Evolutionary conservation across 2,797 vertebrate species (phyloP), one percentile per base, ranked within the genome.

Genomic region (Erpetoichthys calabaricus): DNA sequence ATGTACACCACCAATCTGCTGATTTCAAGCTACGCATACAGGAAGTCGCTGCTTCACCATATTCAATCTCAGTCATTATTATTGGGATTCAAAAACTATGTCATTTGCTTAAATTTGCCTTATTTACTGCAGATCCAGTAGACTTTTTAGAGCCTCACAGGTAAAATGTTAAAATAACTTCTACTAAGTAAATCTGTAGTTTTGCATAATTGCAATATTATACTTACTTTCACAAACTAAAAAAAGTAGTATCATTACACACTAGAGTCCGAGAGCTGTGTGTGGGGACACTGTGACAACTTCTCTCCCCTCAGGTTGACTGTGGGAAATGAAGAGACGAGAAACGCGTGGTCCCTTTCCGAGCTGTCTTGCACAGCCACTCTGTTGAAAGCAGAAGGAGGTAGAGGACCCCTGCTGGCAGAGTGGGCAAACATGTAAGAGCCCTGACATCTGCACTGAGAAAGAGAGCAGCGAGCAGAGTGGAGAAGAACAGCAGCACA

Each of bases 371-470:
- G 72, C 74, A 78, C 74, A 70, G 60, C 68, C 73, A 70, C 74
- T 67, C 67, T 76, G 64, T 75, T 70, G 79, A 75, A 77, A 81
- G 80, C 73, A 73, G 79, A 85, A 82, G 81, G 75, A 77, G 76
- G 76, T 83, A 83, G 84, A 86, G 86, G 86, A 86, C 86, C 84
- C 86, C 86, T 86, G 82, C 86, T 81, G 86, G 86, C 81, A 82
- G 83, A 81, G 81, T 83, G 79, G 83, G 82, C 83, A 83, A 86
- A 83, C 79, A 84, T 64, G 69, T 75, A 55, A 25, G 79, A 77
- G 78, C 73, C 73, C 72, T 73, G 75, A 85, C 82, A 85, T 86
- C 83, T 84, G 83, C 76, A 81, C 76, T 70, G 67, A 60, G 64
- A 57, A 75, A 71, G 68, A 76, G 71, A 80, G 57, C 25, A 25